Evolutionary conservation across 2,797 vertebrate genomes (phyloP).

Genomic region (Natrix natrix): DNA sequence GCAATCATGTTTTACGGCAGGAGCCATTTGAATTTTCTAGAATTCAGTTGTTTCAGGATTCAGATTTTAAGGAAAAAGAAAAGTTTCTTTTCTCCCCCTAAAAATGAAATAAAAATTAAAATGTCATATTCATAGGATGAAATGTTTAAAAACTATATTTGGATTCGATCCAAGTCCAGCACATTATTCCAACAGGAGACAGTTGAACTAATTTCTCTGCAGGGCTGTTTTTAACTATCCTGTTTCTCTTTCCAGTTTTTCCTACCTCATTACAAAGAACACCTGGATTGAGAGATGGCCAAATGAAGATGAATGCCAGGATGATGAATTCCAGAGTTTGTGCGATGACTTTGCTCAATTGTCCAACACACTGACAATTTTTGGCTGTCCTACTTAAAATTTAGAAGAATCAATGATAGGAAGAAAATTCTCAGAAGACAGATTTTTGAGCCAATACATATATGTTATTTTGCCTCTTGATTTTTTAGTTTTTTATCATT

Average conservation of each 20-base stretch:
- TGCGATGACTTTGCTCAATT: constrained; percentile 15
- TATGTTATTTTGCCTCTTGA: neutral
- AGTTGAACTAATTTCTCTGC: neutral
- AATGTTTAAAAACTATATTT: neutral
- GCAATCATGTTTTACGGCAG: neutral
- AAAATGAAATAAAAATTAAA: neutral
- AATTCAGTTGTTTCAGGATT: neutral
- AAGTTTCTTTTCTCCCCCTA: neutral
- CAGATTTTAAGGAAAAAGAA: neutral
- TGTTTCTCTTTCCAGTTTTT: constrained; percentile 22
- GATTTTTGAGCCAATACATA: neutral
- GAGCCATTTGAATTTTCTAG: neutral
- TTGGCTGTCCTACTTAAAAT: constrained; percentile 21
- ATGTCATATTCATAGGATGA: neutral
- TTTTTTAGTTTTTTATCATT: neutral
- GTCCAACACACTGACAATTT: neutral
- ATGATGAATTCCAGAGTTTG: neutral
- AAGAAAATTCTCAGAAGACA: neutral
- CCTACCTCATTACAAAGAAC: constrained; percentile 39
- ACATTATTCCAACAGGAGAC: neutral
- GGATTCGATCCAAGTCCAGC: neutral
- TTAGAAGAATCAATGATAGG: neutral
- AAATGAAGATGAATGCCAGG: constrained; percentile 31
- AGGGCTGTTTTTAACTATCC: neutral
- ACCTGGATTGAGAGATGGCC: constrained; percentile 48